Base-by-base conservation (phyloP, 1,140 invertebrate genomes). In the Spodoptera frugiperda region DNA sequence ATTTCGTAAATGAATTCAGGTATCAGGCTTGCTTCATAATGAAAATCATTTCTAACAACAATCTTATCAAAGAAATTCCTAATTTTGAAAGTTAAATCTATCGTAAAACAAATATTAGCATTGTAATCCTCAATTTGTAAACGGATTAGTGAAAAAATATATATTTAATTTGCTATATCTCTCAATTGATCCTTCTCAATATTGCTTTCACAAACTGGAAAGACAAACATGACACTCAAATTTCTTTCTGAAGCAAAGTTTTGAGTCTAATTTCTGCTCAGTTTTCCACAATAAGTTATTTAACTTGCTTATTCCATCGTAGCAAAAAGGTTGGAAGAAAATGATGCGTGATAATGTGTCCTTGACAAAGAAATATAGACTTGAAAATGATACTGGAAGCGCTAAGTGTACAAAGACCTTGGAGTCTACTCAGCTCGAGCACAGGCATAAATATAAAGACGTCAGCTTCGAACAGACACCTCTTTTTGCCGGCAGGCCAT, bases 401-500 rank as follows among this genome's bases (percentile, higher is more conserved):
- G 2, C 33, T 44, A 44, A 63, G 30, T 44, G 30, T 63, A 15
- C 2, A 44, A 44, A 63, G 33, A 14, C 25, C n/a, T 59, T 10
- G 6, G n/a, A 10, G 14, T 59, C 55, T 33, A n/a, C 25, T 30
- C 30, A 59, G 55, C 25, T 9, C 33, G 15, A 25, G 44, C 44
- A 39, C 33, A 15, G 14, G 44, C 63, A 48, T 67, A 67, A 67
- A 67, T 48, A 48, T 48, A 67, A 25, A 14, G 48, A 48, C 63
- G 39, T 49, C 44, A 49, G 39, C 44, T 67, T 21, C 15, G 1
- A 15, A 44, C 63, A 67, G 63, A 67, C 63, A 67, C 63, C 53
- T 72, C 68, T 72, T 55, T 57, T 39, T 72, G 51, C 68, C 5
- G 10, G 54, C 73, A 46, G 67, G 73, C 71, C 65, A 79, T 81